Evolutionary conservation across 2,797 vertebrate species (phyloP).

Genomic region (Buceros bicornis): DNA sequence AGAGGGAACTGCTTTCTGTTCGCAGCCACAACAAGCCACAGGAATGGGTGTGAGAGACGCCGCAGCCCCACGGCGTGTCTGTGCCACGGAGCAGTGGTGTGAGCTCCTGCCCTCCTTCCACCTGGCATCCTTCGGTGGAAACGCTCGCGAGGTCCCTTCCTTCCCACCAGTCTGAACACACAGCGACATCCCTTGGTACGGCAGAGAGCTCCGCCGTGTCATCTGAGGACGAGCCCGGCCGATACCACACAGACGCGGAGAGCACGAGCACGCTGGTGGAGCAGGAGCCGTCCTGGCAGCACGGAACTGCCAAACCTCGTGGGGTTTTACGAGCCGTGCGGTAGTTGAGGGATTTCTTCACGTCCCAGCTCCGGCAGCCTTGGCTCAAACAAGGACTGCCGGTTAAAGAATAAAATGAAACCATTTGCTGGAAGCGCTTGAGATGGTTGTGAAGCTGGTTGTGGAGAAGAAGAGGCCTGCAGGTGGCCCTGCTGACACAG

Average conservation of each 20-base stretch:
- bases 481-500: slow-evolving; percentile 53
- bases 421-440: background rate
- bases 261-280: background rate
- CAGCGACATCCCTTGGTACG: background rate
- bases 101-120: background rate
- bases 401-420: background rate
- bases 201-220: background rate
- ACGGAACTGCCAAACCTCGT: background rate
- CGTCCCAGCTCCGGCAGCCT: background rate
- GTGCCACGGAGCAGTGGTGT: fast-evolving
- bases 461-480: background rate
- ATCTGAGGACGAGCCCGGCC: background rate
- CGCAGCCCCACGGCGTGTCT: background rate
- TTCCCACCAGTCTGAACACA: background rate
- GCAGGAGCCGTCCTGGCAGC: background rate
- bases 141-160: background rate
- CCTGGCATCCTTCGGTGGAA: background rate
- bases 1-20: background rate
- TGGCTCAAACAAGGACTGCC: background rate
- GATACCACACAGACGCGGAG: background rate
- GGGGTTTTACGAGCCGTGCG: background rate
- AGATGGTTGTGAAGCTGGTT: background rate
- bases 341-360: slow-evolving; percentile 33
- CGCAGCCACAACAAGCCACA: background rate
- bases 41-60: background rate